Evolutionary conservation across 2,113 vertebrate genomes (phyloP).

Genomic region (Cygnus atratus): DNA sequence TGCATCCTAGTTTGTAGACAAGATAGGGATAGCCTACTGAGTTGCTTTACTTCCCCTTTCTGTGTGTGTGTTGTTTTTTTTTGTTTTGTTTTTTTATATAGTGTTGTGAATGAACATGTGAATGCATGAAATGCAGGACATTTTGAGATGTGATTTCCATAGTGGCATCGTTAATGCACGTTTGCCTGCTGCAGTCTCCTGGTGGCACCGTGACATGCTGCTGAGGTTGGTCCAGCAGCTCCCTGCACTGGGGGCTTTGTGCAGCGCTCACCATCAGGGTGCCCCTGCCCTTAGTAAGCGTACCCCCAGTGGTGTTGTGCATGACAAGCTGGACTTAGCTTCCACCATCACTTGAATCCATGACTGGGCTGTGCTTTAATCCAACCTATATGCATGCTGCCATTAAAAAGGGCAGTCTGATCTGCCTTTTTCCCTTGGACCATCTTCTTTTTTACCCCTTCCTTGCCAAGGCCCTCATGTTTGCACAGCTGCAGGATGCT

Average conservation of each 20-base stretch:
- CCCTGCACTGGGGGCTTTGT: not conserved
- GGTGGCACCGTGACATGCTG: rapidly evolving
- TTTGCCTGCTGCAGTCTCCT: not conserved
- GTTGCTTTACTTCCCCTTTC: not conserved
- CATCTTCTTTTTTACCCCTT: not conserved
- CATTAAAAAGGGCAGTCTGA: not conserved
- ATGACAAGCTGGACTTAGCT: not conserved
- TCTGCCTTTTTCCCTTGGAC: not conserved
- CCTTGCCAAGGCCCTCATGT: not conserved
- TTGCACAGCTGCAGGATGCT: slow-evolving; percentile 27
- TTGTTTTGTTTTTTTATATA: not conserved
- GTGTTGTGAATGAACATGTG: not conserved
- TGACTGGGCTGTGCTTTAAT: not conserved
- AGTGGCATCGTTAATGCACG: not conserved
- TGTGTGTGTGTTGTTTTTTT: not conserved
- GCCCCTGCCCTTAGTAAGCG: not conserved
- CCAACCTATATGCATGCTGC: rapidly evolving
- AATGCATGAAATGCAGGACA: not conserved
- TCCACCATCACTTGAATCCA: not conserved
- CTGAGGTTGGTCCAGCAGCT: not conserved
- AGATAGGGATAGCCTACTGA: not conserved
- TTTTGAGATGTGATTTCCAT: rapidly evolving
- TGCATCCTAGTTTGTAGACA: not conserved
- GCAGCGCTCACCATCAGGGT: not conserved
- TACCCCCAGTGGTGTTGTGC: rapidly evolving